These are phyloP conservation scores for Mirounga angustirostris DNA, from an alignment of 2,113 vertebrate species.

Conservation along the genomic window DNA sequence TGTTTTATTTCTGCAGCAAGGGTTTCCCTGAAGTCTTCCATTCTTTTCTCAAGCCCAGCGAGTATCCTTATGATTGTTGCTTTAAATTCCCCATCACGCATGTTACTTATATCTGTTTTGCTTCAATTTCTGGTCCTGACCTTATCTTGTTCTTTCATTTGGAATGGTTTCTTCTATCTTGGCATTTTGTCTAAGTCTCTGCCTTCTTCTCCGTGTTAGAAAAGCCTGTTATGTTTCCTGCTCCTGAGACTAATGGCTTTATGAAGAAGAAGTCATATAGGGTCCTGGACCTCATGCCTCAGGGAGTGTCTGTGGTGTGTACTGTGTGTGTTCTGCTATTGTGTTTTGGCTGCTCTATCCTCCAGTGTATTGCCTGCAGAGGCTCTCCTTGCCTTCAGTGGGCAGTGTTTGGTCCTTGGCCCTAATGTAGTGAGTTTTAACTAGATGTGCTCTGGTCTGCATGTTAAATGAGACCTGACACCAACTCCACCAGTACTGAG, in stretches of 20 bases:
- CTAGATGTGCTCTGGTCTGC: background rate
- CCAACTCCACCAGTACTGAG: background rate
- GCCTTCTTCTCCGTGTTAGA: background rate
- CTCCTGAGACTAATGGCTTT: background rate
- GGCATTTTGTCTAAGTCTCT: background rate
- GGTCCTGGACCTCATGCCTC: background rate
- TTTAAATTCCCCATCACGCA: background rate
- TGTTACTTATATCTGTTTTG: background rate
- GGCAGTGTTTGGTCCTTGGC: background rate
- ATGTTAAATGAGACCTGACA: background rate
- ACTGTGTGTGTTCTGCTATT: background rate
- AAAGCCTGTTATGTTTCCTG: background rate
- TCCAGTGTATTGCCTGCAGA: background rate
- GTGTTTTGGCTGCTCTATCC: background rate
- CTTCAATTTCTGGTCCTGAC: background rate
- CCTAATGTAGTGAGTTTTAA: background rate
- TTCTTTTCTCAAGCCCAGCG: background rate
- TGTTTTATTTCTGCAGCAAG: background rate
- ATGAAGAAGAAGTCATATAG: background rate
- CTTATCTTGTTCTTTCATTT: background rate
- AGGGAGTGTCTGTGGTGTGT: background rate
- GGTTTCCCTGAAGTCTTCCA: background rate
- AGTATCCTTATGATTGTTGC: background rate
- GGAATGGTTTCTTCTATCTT: background rate
- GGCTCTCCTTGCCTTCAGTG: background rate